Percentiles rank a stretch among this genome's conserved stretches.
Evolutionary conservation across 2,797 vertebrate genomes (phyloP).

Genomic region (Lagocephalus sceleratus): DNA sequence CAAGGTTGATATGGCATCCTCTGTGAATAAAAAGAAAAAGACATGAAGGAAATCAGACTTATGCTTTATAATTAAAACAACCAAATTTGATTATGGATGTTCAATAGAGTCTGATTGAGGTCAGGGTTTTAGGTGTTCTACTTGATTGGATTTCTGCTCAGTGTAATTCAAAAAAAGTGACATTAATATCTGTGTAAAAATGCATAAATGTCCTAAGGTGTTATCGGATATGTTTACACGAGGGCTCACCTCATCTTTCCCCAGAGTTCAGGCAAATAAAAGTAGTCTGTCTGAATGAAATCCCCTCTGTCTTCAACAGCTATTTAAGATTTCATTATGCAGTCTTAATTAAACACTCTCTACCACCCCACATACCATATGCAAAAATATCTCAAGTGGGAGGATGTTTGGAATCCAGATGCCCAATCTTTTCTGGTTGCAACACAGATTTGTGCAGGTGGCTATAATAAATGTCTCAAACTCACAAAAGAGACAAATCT

Average conservation of each 20-base stretch:
- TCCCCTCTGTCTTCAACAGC: conserved; percentile 20
- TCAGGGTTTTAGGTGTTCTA: neutral
- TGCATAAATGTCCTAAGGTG: too few relatives aligned
- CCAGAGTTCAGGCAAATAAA: conserved; percentile 8
- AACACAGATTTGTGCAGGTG: conserved; percentile 6
- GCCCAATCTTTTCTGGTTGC: conserved; percentile 10
- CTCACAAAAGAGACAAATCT: neutral
- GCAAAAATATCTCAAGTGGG: conserved; percentile 53
- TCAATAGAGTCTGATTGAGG: neutral
- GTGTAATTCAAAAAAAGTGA: neutral
- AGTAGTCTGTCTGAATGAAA: conserved; percentile 24
- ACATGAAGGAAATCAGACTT: neutral
- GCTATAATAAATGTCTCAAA: conserved; percentile 8
- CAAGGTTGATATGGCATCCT: neutral
- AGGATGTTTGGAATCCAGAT: conserved; percentile 49
- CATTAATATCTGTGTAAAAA: too few relatives aligned
- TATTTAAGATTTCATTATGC: conserved; percentile 42
- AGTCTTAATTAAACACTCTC: conserved; percentile 59
- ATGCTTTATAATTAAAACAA: too few relatives aligned
- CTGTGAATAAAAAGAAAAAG: neutral
- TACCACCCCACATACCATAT: conserved; percentile 66
- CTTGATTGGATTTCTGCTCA: neutral
- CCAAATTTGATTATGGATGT: too few relatives aligned
- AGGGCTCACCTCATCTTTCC: conserved; percentile 11
- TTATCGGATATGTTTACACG: too few relatives aligned